phyloP scores from a whole-genome alignment of 2,113 vertebrate genomes.

The Gavialis gangeticus region DNA sequence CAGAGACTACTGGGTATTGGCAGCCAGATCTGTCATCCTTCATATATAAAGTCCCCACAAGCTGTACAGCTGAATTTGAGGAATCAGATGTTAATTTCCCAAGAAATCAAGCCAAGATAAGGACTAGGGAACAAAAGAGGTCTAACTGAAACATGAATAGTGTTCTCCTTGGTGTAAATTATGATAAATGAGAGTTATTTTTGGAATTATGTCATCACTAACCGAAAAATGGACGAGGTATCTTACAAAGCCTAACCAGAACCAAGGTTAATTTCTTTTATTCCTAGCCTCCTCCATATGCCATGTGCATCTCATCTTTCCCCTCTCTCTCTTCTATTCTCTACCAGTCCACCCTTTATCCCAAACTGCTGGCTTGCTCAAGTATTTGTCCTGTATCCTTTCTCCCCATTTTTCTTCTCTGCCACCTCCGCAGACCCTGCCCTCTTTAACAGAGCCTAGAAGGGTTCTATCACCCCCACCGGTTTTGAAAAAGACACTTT shows the following conservation, averaged over 20 bases:
- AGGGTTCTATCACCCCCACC: no score
- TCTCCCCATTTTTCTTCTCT: background rate
- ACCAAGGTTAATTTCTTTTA: no score
- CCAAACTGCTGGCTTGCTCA: background rate
- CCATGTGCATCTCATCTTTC: background rate
- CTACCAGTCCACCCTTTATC: background rate
- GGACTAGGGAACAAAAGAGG: background rate
- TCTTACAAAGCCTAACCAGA: no score
- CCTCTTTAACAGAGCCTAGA: background rate
- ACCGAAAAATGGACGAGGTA: background rate
- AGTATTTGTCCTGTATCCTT: background rate
- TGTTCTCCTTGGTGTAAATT: background rate
- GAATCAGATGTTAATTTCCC: background rate
- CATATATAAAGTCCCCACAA: background rate
- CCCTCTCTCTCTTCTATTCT: rapidly evolving
- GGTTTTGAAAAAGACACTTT: background rate
- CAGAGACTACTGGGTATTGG: background rate
- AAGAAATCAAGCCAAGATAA: background rate
- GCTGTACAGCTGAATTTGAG: background rate
- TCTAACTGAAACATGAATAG: background rate
- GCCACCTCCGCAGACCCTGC: background rate
- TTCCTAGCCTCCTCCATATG: background rate
- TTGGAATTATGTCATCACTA: background rate
- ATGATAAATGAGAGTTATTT: background rate
- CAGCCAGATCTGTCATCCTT: rapidly evolving